Evolutionary conservation across 2,797 vertebrate genomes (phyloP).

Genomic region (Eulemur mongoz): DNA sequence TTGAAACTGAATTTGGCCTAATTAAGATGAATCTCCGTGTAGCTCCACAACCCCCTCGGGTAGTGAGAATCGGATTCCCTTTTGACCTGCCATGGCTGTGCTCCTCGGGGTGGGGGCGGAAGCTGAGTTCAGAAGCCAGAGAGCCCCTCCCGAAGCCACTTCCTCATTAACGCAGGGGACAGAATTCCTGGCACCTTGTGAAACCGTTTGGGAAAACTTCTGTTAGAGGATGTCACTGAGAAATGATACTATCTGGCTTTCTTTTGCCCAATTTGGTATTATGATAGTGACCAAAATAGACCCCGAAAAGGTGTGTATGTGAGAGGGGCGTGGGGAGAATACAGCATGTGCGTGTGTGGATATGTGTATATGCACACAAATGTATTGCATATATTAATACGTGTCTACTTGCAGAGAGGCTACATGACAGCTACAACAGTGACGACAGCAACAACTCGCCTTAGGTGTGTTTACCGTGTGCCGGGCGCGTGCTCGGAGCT

Average conservation of each 20-base stretch:
- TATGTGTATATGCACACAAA: fast-evolving
- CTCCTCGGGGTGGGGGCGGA: not conserved
- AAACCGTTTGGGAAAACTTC: not conserved
- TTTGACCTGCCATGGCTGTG: not conserved
- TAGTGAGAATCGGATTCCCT: fast-evolving
- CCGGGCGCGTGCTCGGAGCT: not conserved
- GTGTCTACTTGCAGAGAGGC: not conserved
- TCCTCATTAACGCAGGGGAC: too few relatives aligned
- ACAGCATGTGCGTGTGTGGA: fast-evolving
- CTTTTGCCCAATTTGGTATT: not conserved
- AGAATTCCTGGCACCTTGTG: not conserved
- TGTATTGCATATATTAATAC: too few relatives aligned
- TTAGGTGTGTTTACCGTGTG: fast-evolving
- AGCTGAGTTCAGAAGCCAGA: not conserved
- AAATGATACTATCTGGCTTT: not conserved
- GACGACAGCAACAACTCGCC: not conserved
- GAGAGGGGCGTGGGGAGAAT: not conserved
- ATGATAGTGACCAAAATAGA: not conserved
- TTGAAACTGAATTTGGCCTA: constrained; percentile 22
- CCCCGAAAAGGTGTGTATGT: too few relatives aligned
- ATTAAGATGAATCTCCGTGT: constrained; percentile 30
- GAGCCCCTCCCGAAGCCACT: fast-evolving
- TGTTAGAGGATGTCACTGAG: fast-evolving
- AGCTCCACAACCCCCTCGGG: fast-evolving
- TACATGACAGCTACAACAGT: fast-evolving